Evolutionary conservation across 2,797 vertebrate genomes (phyloP).

Genomic region (Rhadinocentrus ornatus): DNA sequence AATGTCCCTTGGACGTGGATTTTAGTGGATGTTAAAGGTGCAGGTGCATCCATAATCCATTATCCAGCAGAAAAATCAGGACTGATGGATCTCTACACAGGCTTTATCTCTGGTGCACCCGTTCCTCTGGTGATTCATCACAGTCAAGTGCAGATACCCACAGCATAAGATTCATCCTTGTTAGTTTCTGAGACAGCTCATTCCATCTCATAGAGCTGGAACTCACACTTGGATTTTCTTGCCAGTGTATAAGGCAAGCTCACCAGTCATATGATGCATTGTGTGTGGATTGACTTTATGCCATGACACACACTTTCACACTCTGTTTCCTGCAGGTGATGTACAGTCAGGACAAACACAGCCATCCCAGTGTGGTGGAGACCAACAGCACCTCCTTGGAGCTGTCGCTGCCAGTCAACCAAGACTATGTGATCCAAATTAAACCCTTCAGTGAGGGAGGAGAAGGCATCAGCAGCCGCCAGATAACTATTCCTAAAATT

Average conservation of each 20-base stretch:
- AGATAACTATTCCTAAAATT: conserved; percentile 92
- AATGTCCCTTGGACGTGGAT: background rate
- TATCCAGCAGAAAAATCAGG: conserved; percentile 9
- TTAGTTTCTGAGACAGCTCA: conserved; percentile 30
- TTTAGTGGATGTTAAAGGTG: background rate
- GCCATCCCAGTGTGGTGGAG: conserved; percentile 90
- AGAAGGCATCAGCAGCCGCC: conserved; percentile 92
- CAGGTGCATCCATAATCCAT: background rate
- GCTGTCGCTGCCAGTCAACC: conserved; percentile 90
- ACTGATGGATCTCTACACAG: conserved; percentile 13
- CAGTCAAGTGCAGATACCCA: conserved; percentile 26
- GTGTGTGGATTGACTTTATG: background rate
- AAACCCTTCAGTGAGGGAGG: conserved; percentile 95
- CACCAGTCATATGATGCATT: conserved; percentile 1
- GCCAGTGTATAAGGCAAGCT: conserved; percentile 14
- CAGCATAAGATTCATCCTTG: conserved; percentile 23
- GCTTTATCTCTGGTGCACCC: conserved; percentile 27
- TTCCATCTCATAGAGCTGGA: conserved; percentile 21
- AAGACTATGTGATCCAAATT: conserved; percentile 96
- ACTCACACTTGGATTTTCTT: conserved; percentile 10
- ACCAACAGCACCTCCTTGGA: conserved; percentile 96
- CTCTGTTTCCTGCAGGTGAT: conserved; percentile 83
- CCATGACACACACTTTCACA: conserved; percentile 5
- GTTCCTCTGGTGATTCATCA: conserved; percentile 27
- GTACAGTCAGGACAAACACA: conserved; percentile 92